Evolutionary conservation across 2,113 vertebrate genomes (phyloP).

Genomic region (Gobius niger): DNA sequence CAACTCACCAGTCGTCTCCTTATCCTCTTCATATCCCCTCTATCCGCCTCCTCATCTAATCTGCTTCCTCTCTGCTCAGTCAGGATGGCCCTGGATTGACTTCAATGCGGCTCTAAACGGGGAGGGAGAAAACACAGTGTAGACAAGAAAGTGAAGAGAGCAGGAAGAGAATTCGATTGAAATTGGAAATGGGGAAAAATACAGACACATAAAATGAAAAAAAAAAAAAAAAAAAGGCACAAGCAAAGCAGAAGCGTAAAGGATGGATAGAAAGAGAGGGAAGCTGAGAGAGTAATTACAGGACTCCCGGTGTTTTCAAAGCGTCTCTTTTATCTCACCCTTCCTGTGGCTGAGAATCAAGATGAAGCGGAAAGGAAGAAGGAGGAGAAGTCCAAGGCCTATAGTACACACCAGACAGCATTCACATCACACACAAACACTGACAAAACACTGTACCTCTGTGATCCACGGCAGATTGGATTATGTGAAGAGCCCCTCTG

Average conservation of each 20-base stretch:
- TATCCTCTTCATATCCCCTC: conserved; percentile 51
- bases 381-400: conserved; percentile 50
- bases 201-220: conserved; percentile 2
- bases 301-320: conserved; percentile 70
- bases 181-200: not conserved
- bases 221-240: conserved; percentile 7
- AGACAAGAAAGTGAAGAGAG: not conserved
- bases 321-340: conserved; percentile 67
- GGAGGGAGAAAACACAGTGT: not conserved
- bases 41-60: conserved; percentile 54
- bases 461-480: conserved; percentile 11
- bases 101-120: conserved; percentile 48
- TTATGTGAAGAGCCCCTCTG: conserved; percentile 4
- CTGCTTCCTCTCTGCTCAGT: conserved; percentile 45
- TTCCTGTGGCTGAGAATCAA: conserved; percentile 66
- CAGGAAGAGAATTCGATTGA: not conserved
- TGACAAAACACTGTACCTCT: conserved; percentile 28
- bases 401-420: conserved; percentile 38
- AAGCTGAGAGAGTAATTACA: conserved; percentile 67
- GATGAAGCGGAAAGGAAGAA: conserved; percentile 42
- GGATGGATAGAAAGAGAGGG: not conserved
- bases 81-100: conserved; percentile 61
- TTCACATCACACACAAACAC: conserved; percentile 41
- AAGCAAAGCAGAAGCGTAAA: conserved; percentile 7
- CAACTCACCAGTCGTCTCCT: conserved; percentile 49